These are phyloP conservation scores for Steinernema carpocapsae DNA, from an alignment of 2,888 invertebrate species.

Conservation along the genomic window DNA sequence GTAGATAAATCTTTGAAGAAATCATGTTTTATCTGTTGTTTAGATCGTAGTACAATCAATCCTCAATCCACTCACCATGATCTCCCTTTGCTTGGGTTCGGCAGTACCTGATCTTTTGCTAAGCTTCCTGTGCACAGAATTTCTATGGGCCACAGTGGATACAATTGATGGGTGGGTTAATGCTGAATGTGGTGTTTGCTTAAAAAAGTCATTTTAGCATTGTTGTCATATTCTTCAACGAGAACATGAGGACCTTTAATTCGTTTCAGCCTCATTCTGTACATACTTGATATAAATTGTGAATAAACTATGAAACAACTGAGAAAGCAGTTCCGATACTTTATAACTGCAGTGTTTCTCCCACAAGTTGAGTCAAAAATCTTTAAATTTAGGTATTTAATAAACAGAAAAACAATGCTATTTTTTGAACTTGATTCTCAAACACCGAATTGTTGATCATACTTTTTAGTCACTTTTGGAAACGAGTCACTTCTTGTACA, in stretches of 20 bases:
- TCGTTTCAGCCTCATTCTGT: not conserved
- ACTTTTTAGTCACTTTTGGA: too few relatives aligned
- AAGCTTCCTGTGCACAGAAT: not conserved
- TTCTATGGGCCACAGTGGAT: not conserved
- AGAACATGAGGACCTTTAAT: conserved; percentile 5
- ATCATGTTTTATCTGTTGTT: not conserved
- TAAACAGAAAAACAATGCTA: too few relatives aligned
- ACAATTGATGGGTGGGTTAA: not conserved
- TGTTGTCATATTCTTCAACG: conserved; percentile 1
- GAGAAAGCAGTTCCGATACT: too few relatives aligned
- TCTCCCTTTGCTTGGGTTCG: not conserved
- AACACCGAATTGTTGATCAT: too few relatives aligned
- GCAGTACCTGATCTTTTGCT: not conserved
- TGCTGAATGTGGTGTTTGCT: not conserved
- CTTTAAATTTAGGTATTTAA: too few relatives aligned
- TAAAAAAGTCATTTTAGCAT: not conserved
- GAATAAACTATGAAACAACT: too few relatives aligned
- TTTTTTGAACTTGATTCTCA: too few relatives aligned
- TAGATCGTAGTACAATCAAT: not conserved
- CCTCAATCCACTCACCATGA: not conserved
- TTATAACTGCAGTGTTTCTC: too few relatives aligned
- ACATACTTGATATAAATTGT: not conserved
- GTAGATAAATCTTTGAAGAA: not conserved
- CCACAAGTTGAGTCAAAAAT: too few relatives aligned
- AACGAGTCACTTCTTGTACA: too few relatives aligned